phyloP scores from a whole-genome alignment of 1,140 invertebrate genomes.

The Drosophila pseudoananassae region DNA sequence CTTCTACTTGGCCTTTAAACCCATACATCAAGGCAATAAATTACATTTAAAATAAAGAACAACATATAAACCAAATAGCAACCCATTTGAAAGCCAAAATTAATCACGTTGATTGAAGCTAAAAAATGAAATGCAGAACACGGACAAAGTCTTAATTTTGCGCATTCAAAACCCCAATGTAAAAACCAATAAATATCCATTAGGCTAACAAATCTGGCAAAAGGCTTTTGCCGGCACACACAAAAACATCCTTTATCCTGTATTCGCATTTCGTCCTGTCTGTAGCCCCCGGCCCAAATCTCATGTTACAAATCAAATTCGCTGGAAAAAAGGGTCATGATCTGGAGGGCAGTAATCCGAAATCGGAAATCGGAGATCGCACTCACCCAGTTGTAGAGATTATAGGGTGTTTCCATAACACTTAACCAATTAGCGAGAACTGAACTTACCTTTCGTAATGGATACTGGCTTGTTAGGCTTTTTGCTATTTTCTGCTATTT shows the following conservation, averaged over 20 bases:
- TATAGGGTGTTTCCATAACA: slow-evolving; percentile 10
- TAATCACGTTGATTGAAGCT: slow-evolving; percentile 1
- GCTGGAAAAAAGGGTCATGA: neutral
- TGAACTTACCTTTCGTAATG: slow-evolving; percentile 16
- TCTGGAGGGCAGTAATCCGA: slow-evolving; percentile 4
- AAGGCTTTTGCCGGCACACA: slow-evolving; percentile 3
- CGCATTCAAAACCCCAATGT: slow-evolving; percentile 1
- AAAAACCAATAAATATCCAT: slow-evolving; percentile 28
- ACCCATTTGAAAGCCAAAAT: neutral
- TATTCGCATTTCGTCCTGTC: neutral
- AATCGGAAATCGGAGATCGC: slow-evolving; percentile 16
- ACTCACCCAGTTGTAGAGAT: neutral
- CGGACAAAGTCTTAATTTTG: neutral
- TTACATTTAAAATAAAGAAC: neutral
- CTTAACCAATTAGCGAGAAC: slow-evolving; percentile 12
- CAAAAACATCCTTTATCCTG: slow-evolving; percentile 2
- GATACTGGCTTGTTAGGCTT: neutral
- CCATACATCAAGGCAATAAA: neutral
- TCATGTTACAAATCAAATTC: slow-evolving; percentile 15
- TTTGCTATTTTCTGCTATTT: neutral
- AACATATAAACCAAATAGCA: neutral
- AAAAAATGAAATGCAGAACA: neutral
- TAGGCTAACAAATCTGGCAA: slow-evolving; percentile 9
- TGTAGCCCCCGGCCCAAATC: neutral
- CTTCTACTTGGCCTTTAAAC: too few relatives aligned